Conservation (phyloP, 2,113 vertebrate species). For the Bucco capensis region DNA sequence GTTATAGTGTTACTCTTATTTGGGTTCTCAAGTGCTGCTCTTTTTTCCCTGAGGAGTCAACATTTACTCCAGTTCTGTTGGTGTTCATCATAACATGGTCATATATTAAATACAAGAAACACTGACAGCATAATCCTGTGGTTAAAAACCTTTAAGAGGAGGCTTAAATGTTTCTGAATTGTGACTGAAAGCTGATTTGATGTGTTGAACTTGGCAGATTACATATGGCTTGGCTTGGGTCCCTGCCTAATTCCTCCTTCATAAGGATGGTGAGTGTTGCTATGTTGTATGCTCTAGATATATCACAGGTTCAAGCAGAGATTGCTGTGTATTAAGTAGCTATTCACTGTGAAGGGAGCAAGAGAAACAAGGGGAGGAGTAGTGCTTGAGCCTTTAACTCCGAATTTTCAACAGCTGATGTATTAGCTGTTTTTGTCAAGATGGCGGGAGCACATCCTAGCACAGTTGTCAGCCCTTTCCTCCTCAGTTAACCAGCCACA, state of each 20-base stretch:
- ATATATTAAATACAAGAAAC: background rate
- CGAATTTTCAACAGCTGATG: background rate
- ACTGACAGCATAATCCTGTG: background rate
- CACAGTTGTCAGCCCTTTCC: background rate
- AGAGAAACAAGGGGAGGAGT: background rate
- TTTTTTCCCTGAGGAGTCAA: background rate
- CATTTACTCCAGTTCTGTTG: background rate
- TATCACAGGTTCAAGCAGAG: background rate
- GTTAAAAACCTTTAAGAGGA: background rate
- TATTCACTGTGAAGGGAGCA: background rate
- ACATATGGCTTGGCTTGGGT: accelerated
- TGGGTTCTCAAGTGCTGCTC: background rate
- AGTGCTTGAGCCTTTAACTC: background rate
- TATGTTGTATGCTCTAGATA: background rate
- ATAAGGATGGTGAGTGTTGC: background rate
- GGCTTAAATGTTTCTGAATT: background rate
- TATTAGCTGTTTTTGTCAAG: background rate
- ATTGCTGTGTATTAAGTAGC: background rate
- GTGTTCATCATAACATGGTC: background rate
- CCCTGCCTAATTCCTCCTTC: background rate
- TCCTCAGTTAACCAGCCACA: background rate
- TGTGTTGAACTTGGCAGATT: background rate
- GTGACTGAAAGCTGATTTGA: background rate
- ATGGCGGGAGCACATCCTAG: background rate
- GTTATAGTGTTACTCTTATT: background rate